These are phyloP conservation scores for Acleris sparsana DNA, from an alignment of 2,888 invertebrate species.

Conservation along the genomic window DNA sequence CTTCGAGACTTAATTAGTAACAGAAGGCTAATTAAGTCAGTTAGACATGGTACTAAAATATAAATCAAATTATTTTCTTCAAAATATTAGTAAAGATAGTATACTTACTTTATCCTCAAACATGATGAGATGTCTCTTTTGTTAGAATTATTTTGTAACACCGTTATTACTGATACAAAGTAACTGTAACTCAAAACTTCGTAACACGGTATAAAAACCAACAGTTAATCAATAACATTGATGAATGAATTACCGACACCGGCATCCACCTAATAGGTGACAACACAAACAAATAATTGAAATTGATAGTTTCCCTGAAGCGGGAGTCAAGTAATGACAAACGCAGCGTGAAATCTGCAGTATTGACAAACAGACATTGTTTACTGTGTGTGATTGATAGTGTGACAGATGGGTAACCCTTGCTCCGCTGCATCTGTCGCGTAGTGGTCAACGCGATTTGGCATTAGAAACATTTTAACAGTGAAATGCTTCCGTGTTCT, in stretches of 20 bases:
- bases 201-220: background rate
- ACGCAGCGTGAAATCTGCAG: slow-evolving; percentile 37
- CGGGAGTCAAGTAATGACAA: slow-evolving; percentile 35
- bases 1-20: too few relatives aligned
- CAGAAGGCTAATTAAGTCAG: too few relatives aligned
- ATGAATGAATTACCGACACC: slow-evolving; percentile 20
- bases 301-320: slow-evolving; percentile 33
- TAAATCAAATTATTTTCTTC: too few relatives aligned
- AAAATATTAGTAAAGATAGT: too few relatives aligned
- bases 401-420: slow-evolving; percentile 38
- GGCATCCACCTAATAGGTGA: slow-evolving; percentile 29
- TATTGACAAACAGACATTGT: slow-evolving; percentile 36
- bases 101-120: too few relatives aligned
- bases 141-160: too few relatives aligned
- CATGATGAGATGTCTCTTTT: too few relatives aligned
- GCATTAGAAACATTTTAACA: slow-evolving; percentile 6
- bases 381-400: slow-evolving; percentile 34
- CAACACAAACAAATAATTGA: slow-evolving; percentile 37
- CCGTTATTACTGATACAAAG: too few relatives aligned
- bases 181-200: background rate
- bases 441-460: slow-evolving; percentile 18
- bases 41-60: too few relatives aligned
- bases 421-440: slow-evolving; percentile 35
- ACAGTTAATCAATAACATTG: slow-evolving; percentile 7
- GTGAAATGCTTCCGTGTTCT: slow-evolving; percentile 22